Conservation (phyloP, 2,797 vertebrate species). For the Glyptemys insculpta region DNA sequence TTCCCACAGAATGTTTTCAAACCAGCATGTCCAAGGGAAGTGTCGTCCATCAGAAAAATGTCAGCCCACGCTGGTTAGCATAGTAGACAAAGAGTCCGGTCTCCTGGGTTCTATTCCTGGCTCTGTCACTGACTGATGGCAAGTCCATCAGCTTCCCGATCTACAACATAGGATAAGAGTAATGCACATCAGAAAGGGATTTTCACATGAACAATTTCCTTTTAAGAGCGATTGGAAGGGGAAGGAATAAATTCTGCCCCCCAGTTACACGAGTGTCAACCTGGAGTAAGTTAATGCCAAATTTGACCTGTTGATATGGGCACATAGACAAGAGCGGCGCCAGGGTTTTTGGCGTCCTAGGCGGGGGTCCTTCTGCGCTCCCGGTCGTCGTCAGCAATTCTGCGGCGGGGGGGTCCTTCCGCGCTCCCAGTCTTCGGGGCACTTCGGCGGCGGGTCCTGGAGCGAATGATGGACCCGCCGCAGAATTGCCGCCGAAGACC, state of each 20-base stretch:
- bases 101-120: background rate
- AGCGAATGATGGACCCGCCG: no score
- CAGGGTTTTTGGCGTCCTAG: no score
- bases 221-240: background rate
- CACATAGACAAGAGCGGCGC: background rate
- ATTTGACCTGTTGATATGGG: background rate
- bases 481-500: no score
- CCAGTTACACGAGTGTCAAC: background rate
- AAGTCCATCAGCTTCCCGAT: background rate
- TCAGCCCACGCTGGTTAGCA: background rate
- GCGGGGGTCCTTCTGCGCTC: no score
- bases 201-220: background rate
- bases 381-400: no score
- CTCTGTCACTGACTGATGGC: background rate
- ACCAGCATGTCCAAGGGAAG: background rate
- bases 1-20: background rate
- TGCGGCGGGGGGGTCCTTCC: no score
- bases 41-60: background rate
- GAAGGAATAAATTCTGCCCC: background rate
- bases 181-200: rapidly evolving
- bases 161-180: background rate
- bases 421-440: no score
- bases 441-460: no score
- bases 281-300: background rate
- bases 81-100: background rate